phyloP scores from a whole-genome alignment of 2,888 invertebrate species.

The Pteria penguin region DNA sequence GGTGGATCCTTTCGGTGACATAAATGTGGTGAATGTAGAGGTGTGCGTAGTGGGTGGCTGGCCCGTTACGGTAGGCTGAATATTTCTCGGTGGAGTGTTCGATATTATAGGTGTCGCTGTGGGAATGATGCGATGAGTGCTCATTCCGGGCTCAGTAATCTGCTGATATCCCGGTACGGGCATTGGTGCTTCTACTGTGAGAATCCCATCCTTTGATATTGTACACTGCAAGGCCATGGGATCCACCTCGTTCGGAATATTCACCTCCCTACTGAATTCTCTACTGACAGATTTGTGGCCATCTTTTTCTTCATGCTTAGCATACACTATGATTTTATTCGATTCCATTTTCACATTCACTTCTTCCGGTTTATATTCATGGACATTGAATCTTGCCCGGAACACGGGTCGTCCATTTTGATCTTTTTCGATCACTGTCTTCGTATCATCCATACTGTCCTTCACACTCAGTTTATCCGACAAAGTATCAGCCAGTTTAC shows the following conservation, averaged over 20 bases:
- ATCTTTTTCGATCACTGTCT: constrained; percentile 65
- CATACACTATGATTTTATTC: constrained; percentile 70
- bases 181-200: constrained; percentile 69
- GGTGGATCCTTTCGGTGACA: constrained; percentile 52
- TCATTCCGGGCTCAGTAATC: constrained; percentile 38
- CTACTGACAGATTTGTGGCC: constrained; percentile 70
- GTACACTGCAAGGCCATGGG: constrained; percentile 71
- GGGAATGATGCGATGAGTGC: constrained; percentile 52
- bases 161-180: constrained; percentile 54
- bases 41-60: constrained; percentile 49
- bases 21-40: constrained; percentile 61
- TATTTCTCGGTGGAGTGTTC: constrained; percentile 52
- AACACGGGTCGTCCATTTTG: constrained; percentile 66
- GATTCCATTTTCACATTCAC: constrained; percentile 74
- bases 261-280: constrained; percentile 72
- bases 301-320: constrained; percentile 68
- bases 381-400: constrained; percentile 72
- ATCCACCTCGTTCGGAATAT: constrained; percentile 72
- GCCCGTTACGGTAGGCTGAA: constrained; percentile 48
- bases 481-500: constrained; percentile 57
- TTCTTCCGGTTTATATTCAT: constrained; percentile 73
- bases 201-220: constrained; percentile 71
- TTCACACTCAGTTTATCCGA: constrained; percentile 60
- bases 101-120: constrained; percentile 43
- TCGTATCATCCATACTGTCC: constrained; percentile 57